Evolutionary conservation across 2,888 invertebrate species (phyloP).

Genomic region (Andrena fulva): DNA sequence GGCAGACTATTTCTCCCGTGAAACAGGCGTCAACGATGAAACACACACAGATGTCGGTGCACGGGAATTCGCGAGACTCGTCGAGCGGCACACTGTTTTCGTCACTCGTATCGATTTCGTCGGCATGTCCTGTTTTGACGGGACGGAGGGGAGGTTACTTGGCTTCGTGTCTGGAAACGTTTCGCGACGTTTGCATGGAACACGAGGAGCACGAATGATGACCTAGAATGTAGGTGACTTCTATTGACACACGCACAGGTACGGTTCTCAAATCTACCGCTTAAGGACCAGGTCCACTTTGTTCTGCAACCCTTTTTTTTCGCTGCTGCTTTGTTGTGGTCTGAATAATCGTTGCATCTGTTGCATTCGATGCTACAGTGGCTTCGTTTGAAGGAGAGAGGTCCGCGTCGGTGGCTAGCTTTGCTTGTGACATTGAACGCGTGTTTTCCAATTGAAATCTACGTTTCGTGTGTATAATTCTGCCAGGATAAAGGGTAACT

Average conservation of each 20-base stretch:
- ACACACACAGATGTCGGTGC: neutral
- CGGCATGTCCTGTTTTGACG: slow-evolving; percentile 41
- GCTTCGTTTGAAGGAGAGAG: neutral
- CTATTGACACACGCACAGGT: slow-evolving; percentile 26
- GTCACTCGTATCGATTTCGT: slow-evolving; percentile 44
- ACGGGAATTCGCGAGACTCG: neutral
- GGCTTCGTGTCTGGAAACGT: slow-evolving; percentile 24
- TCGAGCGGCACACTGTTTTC: slow-evolving; percentile 17
- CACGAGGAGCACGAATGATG: slow-evolving; percentile 1
- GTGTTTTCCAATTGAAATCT: neutral
- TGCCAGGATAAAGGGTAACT: neutral
- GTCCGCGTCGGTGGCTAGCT: neutral
- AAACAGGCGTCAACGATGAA: neutral
- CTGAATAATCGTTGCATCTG: neutral
- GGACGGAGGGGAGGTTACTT: slow-evolving; percentile 5
- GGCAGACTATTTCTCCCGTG: neutral
- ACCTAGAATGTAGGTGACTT: slow-evolving; percentile 39
- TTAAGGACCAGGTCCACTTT: neutral
- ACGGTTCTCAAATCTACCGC: neutral
- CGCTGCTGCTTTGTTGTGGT: neutral
- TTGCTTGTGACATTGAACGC: neutral
- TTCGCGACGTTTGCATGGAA: slow-evolving; percentile 20
- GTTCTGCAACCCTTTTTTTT: neutral
- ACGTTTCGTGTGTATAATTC: neutral
- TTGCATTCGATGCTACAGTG: slow-evolving; percentile 2